phyloP scores from a whole-genome alignment of 2,113 vertebrate genomes.

The Holacanthus passer region DNA sequence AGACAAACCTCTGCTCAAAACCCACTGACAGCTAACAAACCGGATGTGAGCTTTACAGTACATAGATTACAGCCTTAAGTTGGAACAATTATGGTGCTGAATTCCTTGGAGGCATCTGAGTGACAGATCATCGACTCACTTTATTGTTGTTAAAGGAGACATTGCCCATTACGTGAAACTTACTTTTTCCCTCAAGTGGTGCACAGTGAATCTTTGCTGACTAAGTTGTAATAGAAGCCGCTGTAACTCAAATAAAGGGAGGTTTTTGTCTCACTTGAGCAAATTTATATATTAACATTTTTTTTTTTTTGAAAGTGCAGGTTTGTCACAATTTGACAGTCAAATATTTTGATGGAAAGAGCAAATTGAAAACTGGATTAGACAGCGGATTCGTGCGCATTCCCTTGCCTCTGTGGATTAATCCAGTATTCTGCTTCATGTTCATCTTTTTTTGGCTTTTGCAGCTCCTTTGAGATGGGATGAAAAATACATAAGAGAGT shows the following conservation, averaged over 20 bases:
- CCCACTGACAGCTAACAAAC: slow-evolving; percentile 35
- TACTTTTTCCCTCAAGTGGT: slow-evolving; percentile 43
- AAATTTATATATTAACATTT: slow-evolving; percentile 21
- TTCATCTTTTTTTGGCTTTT: slow-evolving; percentile 39
- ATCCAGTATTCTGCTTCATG: slow-evolving; percentile 63
- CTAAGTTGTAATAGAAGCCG: slow-evolving; percentile 29
- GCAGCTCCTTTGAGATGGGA: slow-evolving; percentile 42
- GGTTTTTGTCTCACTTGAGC: slow-evolving; percentile 21
- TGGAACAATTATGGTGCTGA: slow-evolving; percentile 53
- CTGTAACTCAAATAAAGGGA: slow-evolving; percentile 38
- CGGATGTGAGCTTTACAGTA: slow-evolving; percentile 10
- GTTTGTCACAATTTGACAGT: slow-evolving; percentile 28
- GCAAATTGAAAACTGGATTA: slow-evolving; percentile 34
- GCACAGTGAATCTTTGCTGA: slow-evolving; percentile 45
- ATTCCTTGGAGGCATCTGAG: slow-evolving; percentile 54
- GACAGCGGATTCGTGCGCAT: slow-evolving; percentile 25
- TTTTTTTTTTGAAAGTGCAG: background rate
- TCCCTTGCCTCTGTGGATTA: slow-evolving; percentile 16
- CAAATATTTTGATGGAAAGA: slow-evolving; percentile 36
- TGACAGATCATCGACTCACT: slow-evolving; percentile 52
- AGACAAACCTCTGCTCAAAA: slow-evolving; percentile 26
- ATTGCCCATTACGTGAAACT: slow-evolving; percentile 32
- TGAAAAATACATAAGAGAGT: slow-evolving; percentile 55
- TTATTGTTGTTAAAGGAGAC: slow-evolving; percentile 48
- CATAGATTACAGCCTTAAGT: slow-evolving; percentile 53